Conservation (phyloP, 53 echinoderm and acorn worm species). For the Mesocentrotus franciscanus region DNA sequence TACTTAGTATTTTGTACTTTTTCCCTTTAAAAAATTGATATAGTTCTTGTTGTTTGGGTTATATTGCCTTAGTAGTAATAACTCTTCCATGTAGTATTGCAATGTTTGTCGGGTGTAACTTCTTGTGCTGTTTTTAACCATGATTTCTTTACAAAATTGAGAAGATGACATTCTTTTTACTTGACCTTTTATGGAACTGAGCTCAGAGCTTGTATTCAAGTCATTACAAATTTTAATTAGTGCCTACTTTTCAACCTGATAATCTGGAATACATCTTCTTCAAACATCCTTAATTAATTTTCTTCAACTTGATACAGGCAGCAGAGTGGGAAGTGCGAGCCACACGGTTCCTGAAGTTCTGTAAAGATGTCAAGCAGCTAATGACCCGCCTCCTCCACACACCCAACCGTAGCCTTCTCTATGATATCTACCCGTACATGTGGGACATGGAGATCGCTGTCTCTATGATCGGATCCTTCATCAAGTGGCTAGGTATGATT, state of each 20-base stretch:
- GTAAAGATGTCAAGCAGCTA: conserved; percentile 79
- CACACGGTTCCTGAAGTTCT: conserved; percentile 75
- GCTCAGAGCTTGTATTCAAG: not conserved
- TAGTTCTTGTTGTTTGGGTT: not conserved
- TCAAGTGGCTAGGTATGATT: conserved; percentile 98
- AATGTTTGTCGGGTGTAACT: too few relatives aligned
- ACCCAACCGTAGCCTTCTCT: conserved; percentile 91
- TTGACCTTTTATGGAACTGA: not conserved
- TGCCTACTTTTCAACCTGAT: not conserved
- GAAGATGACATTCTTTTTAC: not conserved
- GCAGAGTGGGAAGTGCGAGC: conserved; percentile 89
- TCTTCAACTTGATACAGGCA: conserved; percentile 57
- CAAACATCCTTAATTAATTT: not conserved
- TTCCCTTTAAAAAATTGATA: not conserved
- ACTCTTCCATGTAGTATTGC: not conserved
- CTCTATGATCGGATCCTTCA: conserved; percentile 89
- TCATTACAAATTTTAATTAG: too few relatives aligned
- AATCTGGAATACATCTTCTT: too few relatives aligned
- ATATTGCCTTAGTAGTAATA: not conserved
- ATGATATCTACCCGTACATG: conserved; percentile 96
- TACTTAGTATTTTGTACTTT: not conserved
- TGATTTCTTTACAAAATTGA: not conserved
- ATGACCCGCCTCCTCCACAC: conserved; percentile 85
- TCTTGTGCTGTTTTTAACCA: not conserved
- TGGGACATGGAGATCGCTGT: conserved; percentile 98